Base-by-base conservation (phyloP, 2,888 invertebrate genomes). In the Rotaria sp. region DNA sequence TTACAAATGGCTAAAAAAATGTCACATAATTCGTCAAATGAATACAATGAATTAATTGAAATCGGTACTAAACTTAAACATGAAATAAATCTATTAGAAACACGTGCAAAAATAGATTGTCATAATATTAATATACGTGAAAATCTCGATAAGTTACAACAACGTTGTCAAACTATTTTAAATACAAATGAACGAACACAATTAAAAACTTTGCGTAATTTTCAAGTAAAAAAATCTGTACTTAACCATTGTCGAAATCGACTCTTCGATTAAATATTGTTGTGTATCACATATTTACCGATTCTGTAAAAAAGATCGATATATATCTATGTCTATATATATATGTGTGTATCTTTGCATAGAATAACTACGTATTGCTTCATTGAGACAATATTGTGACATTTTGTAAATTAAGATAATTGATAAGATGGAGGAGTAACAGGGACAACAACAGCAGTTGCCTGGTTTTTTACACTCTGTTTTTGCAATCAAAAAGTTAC, bases 221-320 rank as follows among this genome's bases (percentile, higher is more conserved):
- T 80, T 45, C 80, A 80, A 26, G 45, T 80, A n/a, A 80, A 80
- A 80, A 80, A 80, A 80, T 41, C 80, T 26, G 26, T 45, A 80
- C 45, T 80, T 45, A 80, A 80, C 45, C 80, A 80, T 80, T 80
- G 80, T 45, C 80, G 80, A 26, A 80, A 41, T 80, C 80, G 80
- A 26, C 11, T 80, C 0, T 80, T 80, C 13, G 80, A 80, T 45
- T 80, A 80, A n/a, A 67, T 52, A 21, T 52, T 24, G 21, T 52
- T 38, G 3, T 67, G 0, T 30, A 7, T 59, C 2, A n/a, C 5
- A n/a, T n/a, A 2, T 59, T 30, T n/a, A 30, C 57, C 21, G 18
- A 18, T 67, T 18, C 21, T 67, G 67, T 67, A 35, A 21, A 59
- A 59, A 59, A 13, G 21, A 30, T 50, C 50, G 50, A 50, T 45